Base-by-base conservation (phyloP, 2,113 vertebrate genomes). In the Epinephelus moara region DNA sequence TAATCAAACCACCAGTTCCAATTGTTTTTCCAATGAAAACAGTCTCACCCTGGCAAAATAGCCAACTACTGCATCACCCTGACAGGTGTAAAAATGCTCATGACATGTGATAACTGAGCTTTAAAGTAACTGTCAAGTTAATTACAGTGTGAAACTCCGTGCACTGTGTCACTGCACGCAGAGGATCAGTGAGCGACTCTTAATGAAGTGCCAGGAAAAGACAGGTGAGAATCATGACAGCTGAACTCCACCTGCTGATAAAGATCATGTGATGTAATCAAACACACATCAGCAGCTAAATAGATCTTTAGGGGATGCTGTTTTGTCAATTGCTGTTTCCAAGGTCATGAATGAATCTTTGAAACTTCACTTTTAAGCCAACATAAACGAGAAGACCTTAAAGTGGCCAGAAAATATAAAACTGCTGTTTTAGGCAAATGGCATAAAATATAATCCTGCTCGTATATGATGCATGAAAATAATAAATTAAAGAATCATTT, bases 31-130 rank as follows among this genome's bases (percentile, higher is more conserved):
- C 59, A 50, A 66, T 76, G 60, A 76, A 80, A 52, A 30, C 66
- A 23, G 40, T 37, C 25, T 25, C 30, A 25, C 55, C 8, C 40
- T 57, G 0, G 12, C 18, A 70, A 70, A 80, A 63, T n/a, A 63
- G 17, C 37, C 27, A 59, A 64, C 10, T 15, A 33, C 9, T 19
- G n/a, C 12, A 49, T 62, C 25, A 72, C 17, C 56, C 73, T 71
- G 75, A 79, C 85, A 82, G 70, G 85, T 86, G 70, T 53, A 79
- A 56, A 82, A 66, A 82, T 47, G 64, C 63, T 74, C 27, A 14
- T 75, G 80, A 70, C 80, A 25, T 59, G 70, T 47, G 85, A 82
- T 33, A 61, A 67, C 64, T 13, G n/a, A 70, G 75, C 75, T 79
- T 70, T 59, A 59, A 74, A 75, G 30, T 66, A 18, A 70, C 70